These are phyloP conservation scores for Salvelinus namaycush DNA, from an alignment of 2,113 vertebrate species.

Conservation along the genomic window DNA sequence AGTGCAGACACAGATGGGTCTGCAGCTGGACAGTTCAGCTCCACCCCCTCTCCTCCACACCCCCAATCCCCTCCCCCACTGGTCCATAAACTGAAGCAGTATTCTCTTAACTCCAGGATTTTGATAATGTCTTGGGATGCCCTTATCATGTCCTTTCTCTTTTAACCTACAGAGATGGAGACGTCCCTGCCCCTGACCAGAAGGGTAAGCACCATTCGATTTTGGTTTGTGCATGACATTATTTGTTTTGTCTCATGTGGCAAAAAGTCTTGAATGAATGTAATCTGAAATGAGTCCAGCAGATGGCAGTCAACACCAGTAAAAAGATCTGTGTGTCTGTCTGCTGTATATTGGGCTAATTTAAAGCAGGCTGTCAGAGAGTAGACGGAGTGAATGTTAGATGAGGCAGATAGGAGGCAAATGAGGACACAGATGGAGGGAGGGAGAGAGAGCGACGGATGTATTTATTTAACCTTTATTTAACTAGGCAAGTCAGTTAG, in stretches of 20 bases:
- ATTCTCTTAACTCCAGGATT: not conserved
- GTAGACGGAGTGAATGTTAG: conserved; percentile 16
- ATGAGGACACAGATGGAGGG: conserved; percentile 41
- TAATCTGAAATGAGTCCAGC: conserved; percentile 30
- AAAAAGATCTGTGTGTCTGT: conserved; percentile 22
- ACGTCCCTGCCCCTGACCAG: conserved; percentile 57
- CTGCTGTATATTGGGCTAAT: conserved; percentile 44
- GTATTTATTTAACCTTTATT: too few species aligned
- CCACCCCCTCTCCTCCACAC: not conserved
- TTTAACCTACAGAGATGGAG: conserved; percentile 60
- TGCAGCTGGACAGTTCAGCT: conserved; percentile 21
- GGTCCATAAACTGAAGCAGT: not conserved
- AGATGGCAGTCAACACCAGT: conserved; percentile 52
- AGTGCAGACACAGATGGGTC: conserved; percentile 11
- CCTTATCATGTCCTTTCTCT: conserved; percentile 20
- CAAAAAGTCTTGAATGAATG: not conserved
- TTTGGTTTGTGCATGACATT: not conserved
- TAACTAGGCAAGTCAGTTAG: too few species aligned
- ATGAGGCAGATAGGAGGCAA: conserved; percentile 39
- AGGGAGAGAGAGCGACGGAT: conserved; percentile 10
- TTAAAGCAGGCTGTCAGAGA: conserved; percentile 36
- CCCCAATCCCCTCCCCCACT: not conserved
- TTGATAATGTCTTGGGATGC: not conserved
- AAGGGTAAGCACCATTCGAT: conserved; percentile 61
- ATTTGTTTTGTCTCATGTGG: not conserved